These are phyloP conservation scores for Bambusicola thoracicus DNA, from an alignment of 2,113 vertebrate genomes.

Conservation along the genomic window DNA sequence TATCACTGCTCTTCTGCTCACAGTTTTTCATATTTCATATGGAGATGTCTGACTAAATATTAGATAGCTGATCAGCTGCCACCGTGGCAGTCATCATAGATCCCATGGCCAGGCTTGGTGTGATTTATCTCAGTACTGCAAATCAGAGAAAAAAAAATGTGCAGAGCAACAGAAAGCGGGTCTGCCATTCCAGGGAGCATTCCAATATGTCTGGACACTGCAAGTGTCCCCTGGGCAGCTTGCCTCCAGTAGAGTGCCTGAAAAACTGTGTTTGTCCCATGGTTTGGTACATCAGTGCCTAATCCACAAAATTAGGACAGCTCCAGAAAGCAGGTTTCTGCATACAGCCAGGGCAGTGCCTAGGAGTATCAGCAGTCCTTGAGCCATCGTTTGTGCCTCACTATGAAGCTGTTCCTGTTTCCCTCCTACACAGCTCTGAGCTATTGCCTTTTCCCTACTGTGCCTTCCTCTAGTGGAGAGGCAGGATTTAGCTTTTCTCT, in stretches of 20 bases:
- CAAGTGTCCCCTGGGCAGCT: not conserved
- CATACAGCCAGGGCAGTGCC: not conserved
- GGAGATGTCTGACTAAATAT: not conserved
- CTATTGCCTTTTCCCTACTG: rapidly evolving
- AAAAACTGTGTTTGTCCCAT: not conserved
- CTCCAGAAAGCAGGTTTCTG: not conserved
- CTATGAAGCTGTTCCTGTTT: not conserved
- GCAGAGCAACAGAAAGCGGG: not conserved
- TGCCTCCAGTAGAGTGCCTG: not conserved
- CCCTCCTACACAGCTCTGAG: not conserved
- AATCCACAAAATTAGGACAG: not conserved
- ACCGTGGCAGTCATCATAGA: not conserved
- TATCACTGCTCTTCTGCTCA: not conserved
- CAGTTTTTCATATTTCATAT: not conserved
- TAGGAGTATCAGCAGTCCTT: not conserved
- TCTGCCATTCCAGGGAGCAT: not conserved
- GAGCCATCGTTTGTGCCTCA: not conserved
- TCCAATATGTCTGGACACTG: not conserved
- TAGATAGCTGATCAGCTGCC: not conserved
- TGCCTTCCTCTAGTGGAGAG: not conserved
- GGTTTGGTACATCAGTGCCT: rapidly evolving
- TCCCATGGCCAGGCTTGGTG: not conserved
- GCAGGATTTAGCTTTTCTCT: not conserved
- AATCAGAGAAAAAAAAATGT: not conserved
- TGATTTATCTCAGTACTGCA: not conserved